Conservation (phyloP, 2,888 invertebrate genomes). For the Tipula confusa region DNA sequence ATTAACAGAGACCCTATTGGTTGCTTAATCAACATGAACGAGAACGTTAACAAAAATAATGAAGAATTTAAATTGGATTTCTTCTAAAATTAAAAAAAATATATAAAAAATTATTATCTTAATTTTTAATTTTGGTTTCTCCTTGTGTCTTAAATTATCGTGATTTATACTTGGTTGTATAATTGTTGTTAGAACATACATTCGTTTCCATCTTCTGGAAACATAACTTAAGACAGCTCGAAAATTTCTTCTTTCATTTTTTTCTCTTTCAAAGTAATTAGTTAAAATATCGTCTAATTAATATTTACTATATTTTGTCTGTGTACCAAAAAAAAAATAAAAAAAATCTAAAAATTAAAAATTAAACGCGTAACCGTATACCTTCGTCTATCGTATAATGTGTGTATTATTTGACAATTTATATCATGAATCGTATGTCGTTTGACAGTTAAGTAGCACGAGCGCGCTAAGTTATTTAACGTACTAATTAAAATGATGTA, state of each 20-base stretch:
- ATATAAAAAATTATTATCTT: no score
- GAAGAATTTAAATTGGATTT: conserved; percentile 25
- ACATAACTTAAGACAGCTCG: not conserved
- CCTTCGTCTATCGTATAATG: not conserved
- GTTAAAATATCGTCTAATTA: conserved; percentile 25
- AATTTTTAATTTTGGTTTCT: conserved; percentile 20
- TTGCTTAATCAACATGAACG: conserved; percentile 25
- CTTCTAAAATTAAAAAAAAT: not conserved
- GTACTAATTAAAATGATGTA: not conserved
- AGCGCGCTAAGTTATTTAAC: not conserved
- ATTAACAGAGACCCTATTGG: conserved; percentile 20
- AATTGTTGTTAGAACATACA: not conserved
- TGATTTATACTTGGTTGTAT: not conserved
- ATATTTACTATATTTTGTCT: conserved; percentile 8
- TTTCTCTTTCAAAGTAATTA: not conserved
- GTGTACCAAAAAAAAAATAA: not conserved
- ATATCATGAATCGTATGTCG: not conserved
- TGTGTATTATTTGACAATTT: not conserved
- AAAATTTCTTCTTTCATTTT: conserved; percentile 8
- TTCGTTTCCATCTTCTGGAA: not conserved
- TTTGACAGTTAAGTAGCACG: not conserved
- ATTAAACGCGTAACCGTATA: not conserved
- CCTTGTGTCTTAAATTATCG: conserved; percentile 25
- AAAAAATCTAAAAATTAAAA: no score
- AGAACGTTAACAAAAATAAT: conserved; percentile 20